Base-by-base conservation (phyloP, 2,113 vertebrate genomes). In the Neodon shergylaensis region DNA sequence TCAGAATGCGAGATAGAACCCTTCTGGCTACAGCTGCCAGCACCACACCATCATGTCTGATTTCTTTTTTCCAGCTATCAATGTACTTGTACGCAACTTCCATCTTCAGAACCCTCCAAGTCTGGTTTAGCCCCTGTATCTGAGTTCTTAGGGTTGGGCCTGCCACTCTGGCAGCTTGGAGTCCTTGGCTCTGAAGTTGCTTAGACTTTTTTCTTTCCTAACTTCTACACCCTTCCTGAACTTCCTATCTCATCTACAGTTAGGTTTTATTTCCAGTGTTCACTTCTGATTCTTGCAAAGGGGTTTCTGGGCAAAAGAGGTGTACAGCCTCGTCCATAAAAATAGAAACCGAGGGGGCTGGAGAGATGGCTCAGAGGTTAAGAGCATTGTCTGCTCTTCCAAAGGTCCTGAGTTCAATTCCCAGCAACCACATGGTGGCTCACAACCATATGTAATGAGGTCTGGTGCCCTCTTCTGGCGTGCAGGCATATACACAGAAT, bases 261-360 rank as follows among this genome's bases (percentile, higher is more conserved):
- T 5, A 5, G 26, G 11, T 0, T 81, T 0, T 22, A 16, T 58
- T 93, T 76, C 78, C 58, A 33, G 54, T 19, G 26, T 61, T 81
- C 42, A 39, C 12, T 6, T 79, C 58, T 63, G 58, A 16, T 28
- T 84, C n/a, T 63, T 84, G 14, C 13, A 83, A 21, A 90, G 61
- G 58, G 79, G 78, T 42, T 86, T 63, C 74, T 78, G 83, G 42
- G 52, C 77, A 72, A 54, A 21, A 10, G 31, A 68, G 49, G 44
- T 12, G 1, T 39, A 12, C 1, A 1, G 49, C 7, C 89, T 19
- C 2, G 13, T 28, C 1, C 11, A 33, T 19, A 36, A 28, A 47
- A 66, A n/a, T 5, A 28, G 39, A 83, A 89, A 77, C 61, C 2
- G 85, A 49, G 73, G 44, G n/a, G n/a, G n/a, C n/a, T n/a, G n/a